Base-by-base conservation (phyloP, 1,140 invertebrate genomes). In the Panagrolaimus sp. region DNA sequence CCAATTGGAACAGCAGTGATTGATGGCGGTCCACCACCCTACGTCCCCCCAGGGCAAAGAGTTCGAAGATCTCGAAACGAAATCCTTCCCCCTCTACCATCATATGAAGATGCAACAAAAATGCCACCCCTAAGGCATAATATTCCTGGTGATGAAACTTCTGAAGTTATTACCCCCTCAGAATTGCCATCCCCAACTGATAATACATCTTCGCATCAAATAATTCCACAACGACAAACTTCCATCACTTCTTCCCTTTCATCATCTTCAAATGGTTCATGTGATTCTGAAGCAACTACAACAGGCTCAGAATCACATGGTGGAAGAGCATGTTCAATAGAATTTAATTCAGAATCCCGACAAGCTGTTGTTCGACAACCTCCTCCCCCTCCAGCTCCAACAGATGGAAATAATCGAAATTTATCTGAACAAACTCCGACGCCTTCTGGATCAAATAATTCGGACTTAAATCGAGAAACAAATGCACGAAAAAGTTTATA, bases 101-200 rank as follows among this genome's bases (percentile, higher is more conserved):
- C 66, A 17, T 82, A 83, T 65, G 80, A 81, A 62, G 80, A 83
- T 70, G 80, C 80, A 26, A 81, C 80, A 1, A 81, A 81, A 65
- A 63, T 78, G 55, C 76, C 78, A 28, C 21, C 52, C 21, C 52
- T 58, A 0, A 12, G 28, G 5, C 52, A 21, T 14, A 28, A 28
- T 28, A 26, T 28, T 21, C 21, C 21, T 12, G 52, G 28, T 28
- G 52, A 58, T 21, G 28, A 26, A 8, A 28, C 14, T 28, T 26
- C 52, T 2, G 28, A 21, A 5, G 21, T 21, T 10, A 21, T 58
- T 1, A 21, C 52, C 15, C 21, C 21, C 1, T 21, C 52, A 12
- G 28, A 26, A 4, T 10, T 28, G 0, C 15, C 52, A 1, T 58
- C 52, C 12, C 28, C 52, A 0, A 28, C 52, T 1, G 21, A 12